Percentiles rank a stretch among this genome's conserved stretches.
Conservation (phyloP, 2,113 vertebrate species). For the Barnardius zonarius region DNA sequence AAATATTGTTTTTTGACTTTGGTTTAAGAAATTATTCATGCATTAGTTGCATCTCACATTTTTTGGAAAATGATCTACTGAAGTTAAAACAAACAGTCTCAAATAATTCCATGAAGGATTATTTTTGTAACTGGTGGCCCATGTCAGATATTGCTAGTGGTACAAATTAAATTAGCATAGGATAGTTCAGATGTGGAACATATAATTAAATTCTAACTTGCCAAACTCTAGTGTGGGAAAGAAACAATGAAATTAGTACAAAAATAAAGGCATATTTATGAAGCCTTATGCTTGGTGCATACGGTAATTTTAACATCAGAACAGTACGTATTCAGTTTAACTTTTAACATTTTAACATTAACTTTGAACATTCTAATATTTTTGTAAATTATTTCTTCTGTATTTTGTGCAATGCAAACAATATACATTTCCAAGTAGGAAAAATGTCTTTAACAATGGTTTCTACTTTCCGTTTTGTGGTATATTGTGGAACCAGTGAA, state of each 20-base stretch:
- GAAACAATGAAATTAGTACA: neutral
- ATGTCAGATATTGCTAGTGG: neutral
- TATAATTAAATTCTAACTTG: conserved; percentile 9
- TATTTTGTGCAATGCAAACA: neutral
- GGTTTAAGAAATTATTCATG: neutral
- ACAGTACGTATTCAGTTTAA: neutral
- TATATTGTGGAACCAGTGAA: neutral
- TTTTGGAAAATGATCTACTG: neutral
- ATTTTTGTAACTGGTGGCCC: neutral
- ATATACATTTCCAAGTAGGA: neutral
- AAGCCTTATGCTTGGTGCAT: neutral
- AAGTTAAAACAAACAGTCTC: conserved; percentile 10
- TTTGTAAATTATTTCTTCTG: neutral
- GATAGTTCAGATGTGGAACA: neutral
- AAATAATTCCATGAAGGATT: neutral
- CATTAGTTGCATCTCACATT: neutral
- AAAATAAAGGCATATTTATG: neutral
- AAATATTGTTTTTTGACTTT: neutral
- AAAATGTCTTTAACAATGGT: neutral
- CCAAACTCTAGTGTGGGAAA: neutral
- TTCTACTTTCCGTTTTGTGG: neutral
- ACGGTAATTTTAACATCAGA: neutral
- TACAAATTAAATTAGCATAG: conserved; percentile 10
- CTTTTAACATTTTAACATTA: neutral
- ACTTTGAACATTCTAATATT: neutral